Base-by-base conservation (phyloP, 2,888 invertebrate genomes). In the Caenorhabditis auriculariae region DNA sequence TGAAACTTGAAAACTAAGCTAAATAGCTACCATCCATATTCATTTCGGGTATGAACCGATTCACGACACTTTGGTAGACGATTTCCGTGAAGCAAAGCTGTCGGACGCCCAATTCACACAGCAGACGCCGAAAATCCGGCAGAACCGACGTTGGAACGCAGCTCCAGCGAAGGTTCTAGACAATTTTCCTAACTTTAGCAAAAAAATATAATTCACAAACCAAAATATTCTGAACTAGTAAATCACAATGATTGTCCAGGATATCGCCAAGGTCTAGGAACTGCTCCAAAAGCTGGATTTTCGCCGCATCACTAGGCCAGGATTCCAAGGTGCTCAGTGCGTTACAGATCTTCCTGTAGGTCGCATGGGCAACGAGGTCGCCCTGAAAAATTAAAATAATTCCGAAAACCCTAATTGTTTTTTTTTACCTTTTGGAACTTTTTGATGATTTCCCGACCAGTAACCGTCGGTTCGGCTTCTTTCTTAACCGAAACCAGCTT, bases 301-400 rank as follows among this genome's bases (percentile, higher is more conserved):
- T 65, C 2, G 67, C 60, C 6, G 48, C 49, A 26, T 66, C 71
- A 23, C 53, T 37, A 19, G 60, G 52, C 74, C 72, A 71, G 4
- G 45, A 48, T 4, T 65, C 60, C 32, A 75, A 50, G 21, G 57
- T 58, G 4, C 61, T 58, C 21, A 74, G 26, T n/a, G 72, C 69
- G 46, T 63, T 60, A 47, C 71, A 69, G 35, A 74, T 57, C 45
- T 74, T 73, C 19, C 57, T 51, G 43, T 73, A 74, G 19, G 69
- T 57, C 3, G 67, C 47, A 1, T 51, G 45, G 1, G 63, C 54
- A 4, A 55, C 57, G 7, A 56, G 59, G 19, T 72, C 62, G 32
- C 64, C 66, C 60, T 74, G 55, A 42, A 72, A 53, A 56, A n/a
- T n/a, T n/a, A n/a, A n/a, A n/a, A n/a, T n/a, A n/a, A n/a, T n/a